Base-by-base conservation (phyloP, 2,797 vertebrate genomes). In the Anguilla megastoma region DNA sequence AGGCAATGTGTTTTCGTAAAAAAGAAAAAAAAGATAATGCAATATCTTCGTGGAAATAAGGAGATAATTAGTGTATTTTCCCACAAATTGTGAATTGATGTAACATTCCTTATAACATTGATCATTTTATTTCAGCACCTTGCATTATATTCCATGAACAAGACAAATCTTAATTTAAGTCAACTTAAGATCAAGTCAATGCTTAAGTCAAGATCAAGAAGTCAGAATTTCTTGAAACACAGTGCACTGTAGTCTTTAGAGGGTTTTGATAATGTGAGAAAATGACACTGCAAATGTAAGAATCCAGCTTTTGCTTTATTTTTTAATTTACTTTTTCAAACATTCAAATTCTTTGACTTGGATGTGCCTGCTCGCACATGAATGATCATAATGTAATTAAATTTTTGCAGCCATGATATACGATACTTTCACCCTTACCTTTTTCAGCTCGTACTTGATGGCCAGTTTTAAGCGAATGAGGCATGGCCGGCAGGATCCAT, bases 391-490 rank as follows among this genome's bases (percentile, higher is more conserved):
- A n/a, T 69, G 2, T 27, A 69, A 69, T 69, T 18, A 71, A 6
- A 48, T 80, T 0, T 80, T 79, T 36, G 14, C 14, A 8, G 14
- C 9, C 14, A 41, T 24, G 7, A 45, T 45, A 24, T 80, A 9
- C 33, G 45, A 2, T 45, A 45, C 6, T 1, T 45, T 80, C 76
- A 48, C 16, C 36, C 96, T 95, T 93, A 99, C 99, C 96, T 99
- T 99, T 96, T 99, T 99, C 1, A 99, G 96, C 90, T 99, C 98
- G 1, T 99, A 99, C 90, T 99, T 99, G 94, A 99, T 99, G 92
- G 99, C 99, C 0, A 99, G 96, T 94, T 99, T 99, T 93, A 99
- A 96, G 10, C 98, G 96, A 60, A 97, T 97, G 89, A 99, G 97
- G 86, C 97, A 97, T 18, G 98, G 97, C 7, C 98, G 97, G 3